These are phyloP conservation scores for Galaxea fascicularis DNA, from an alignment of 92 coral and sea anemone genomes.

Conservation along the genomic window DNA sequence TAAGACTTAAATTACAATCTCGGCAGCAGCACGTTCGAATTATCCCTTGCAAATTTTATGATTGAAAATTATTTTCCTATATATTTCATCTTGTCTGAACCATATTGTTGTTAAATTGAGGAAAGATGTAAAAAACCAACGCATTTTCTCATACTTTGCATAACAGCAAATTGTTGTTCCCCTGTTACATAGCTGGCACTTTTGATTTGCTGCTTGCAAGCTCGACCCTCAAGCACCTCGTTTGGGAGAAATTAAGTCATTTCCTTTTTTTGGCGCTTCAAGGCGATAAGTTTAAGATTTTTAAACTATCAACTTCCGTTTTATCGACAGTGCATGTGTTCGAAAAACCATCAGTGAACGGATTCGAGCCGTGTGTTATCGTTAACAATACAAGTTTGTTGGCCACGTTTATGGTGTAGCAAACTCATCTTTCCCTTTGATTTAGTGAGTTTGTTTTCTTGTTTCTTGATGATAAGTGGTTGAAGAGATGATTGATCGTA, in stretches of 20 bases:
- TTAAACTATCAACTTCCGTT: slow-evolving; percentile 18
- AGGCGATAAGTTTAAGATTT: slow-evolving; percentile 20
- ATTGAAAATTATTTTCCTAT: background rate
- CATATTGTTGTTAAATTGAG: background rate
- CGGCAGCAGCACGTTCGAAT: slow-evolving; percentile 41
- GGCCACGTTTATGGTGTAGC: background rate
- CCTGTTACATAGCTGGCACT: background rate
- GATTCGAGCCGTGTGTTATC: background rate
- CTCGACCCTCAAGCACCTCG: background rate
- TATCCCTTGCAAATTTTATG: background rate
- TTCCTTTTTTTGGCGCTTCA: background rate
- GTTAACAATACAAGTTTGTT: background rate
- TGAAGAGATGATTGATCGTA: slow-evolving; percentile 6
- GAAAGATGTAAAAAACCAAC: background rate
- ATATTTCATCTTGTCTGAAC: background rate
- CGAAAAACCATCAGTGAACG: background rate
- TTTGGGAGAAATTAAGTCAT: slow-evolving; percentile 28
- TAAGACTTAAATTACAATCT: slow-evolving; percentile 29
- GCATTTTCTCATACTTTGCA: background rate
- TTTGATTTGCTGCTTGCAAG: background rate
- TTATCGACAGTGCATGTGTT: background rate
- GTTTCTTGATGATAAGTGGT: background rate
- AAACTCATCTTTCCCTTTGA: background rate
- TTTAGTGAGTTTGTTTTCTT: background rate
- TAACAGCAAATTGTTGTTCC: background rate